Percentiles rank a stretch among this genome's conserved stretches.
These are phyloP conservation scores for Scolopax rusticola DNA, from an alignment of 2,797 vertebrate genomes.

Conservation along the genomic window DNA sequence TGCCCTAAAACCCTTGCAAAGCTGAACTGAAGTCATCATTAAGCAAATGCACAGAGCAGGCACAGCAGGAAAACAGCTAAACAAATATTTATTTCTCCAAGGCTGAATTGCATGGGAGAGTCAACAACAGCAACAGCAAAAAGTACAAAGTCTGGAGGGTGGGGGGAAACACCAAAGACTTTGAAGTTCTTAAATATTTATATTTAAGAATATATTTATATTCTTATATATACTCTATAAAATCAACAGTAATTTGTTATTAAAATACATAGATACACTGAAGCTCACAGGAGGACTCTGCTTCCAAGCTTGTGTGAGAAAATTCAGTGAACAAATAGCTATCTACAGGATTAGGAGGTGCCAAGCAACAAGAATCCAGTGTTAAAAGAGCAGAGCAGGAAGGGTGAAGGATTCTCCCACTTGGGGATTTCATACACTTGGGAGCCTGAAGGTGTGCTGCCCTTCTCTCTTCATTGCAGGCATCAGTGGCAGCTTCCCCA, in stretches of 20 bases:
- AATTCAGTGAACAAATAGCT: not conserved
- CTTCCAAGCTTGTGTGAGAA: not conserved
- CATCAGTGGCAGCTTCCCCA: not conserved
- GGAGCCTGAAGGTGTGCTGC: not conserved
- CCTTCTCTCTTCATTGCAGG: not conserved
- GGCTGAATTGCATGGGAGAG: slow-evolving; percentile 24
- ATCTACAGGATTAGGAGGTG: not conserved
- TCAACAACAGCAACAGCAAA: slow-evolving; percentile 31
- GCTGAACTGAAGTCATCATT: slow-evolving; percentile 50
- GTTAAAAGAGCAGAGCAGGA: not conserved
- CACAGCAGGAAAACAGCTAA: slow-evolving; percentile 67
- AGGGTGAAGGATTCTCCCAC: not conserved
- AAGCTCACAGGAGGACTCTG: slow-evolving; percentile 6
- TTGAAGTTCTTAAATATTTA: slow-evolving; percentile 14
- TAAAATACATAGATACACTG: slow-evolving; percentile 34
- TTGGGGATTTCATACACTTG: not conserved
- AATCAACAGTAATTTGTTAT: slow-evolving; percentile 44
- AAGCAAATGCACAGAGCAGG: slow-evolving; percentile 53
- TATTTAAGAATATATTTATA: not conserved
- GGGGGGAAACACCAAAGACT: not conserved
- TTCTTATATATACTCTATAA: not conserved
- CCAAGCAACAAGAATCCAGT: not conserved
- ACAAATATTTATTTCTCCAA: slow-evolving; percentile 71
- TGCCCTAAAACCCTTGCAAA: slow-evolving; percentile 19
- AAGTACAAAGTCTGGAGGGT: not conserved